These are phyloP conservation scores for Siniperca knerii DNA, from an alignment of 2,113 vertebrate genomes.

Conservation along the genomic window DNA sequence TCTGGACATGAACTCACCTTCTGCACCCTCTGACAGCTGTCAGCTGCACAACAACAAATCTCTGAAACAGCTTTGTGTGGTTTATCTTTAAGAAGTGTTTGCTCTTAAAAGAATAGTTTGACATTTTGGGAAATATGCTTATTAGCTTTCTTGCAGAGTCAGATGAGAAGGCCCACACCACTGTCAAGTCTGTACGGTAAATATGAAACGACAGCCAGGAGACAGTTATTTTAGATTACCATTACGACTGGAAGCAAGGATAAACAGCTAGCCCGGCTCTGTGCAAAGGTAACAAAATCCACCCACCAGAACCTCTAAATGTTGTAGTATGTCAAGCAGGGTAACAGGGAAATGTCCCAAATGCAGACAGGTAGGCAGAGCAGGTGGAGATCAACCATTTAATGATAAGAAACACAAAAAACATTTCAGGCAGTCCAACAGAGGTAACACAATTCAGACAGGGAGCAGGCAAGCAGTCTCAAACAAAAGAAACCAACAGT, in stretches of 20 bases:
- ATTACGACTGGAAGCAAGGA: not conserved
- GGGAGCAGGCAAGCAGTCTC: too few species aligned
- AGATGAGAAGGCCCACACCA: not conserved
- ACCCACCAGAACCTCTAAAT: not conserved
- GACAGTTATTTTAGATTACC: not conserved
- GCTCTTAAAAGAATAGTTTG: conserved; percentile 13
- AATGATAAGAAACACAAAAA: too few species aligned
- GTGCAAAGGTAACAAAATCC: not conserved
- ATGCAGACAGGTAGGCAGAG: too few species aligned
- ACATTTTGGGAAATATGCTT: not conserved
- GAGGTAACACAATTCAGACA: too few species aligned
- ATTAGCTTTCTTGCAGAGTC: not conserved
- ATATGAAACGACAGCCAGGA: not conserved
- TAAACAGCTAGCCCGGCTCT: not conserved
- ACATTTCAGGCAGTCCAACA: too few species aligned
- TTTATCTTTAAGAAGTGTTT: conserved; percentile 9
- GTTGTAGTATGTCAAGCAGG: too few species aligned
- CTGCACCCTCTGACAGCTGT: conserved; percentile 29
- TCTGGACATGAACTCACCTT: conserved; percentile 34
- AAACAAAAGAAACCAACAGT: too few species aligned
- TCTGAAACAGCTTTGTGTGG: not conserved
- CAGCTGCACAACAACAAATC: not conserved
- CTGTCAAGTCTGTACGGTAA: not conserved
- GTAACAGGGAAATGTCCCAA: too few species aligned
- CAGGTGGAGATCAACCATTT: too few species aligned